Percentiles rank a stretch among this genome's conserved stretches.
These are phyloP conservation scores for Acanthosepion pharaonis DNA, from an alignment of 2,888 invertebrate species.

Conservation along the genomic window DNA sequence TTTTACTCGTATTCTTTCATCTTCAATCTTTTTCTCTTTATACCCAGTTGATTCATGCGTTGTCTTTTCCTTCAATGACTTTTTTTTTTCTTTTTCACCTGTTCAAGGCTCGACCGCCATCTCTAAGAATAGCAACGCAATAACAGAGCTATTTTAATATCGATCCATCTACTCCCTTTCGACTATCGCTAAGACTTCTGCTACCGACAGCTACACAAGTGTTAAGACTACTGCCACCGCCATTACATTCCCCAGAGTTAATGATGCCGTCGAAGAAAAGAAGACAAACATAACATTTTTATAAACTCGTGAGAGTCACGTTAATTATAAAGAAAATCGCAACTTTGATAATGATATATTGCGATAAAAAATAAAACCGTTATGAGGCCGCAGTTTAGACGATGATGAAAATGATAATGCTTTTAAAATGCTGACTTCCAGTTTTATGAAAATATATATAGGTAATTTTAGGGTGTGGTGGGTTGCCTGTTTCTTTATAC, in stretches of 20 bases:
- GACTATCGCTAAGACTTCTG: not conserved
- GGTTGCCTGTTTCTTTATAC: too few relatives aligned
- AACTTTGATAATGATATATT: not conserved
- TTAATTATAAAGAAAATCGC: not conserved
- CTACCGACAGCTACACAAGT: conserved; percentile 6
- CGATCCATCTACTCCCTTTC: not conserved
- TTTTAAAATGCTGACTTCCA: too few relatives aligned
- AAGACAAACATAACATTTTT: not conserved
- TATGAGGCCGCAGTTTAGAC: not conserved
- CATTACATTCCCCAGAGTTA: not conserved
- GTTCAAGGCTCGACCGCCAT: not conserved
- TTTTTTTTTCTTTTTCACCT: not conserved
- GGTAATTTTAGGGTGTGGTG: too few relatives aligned
- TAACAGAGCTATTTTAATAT: conserved; percentile 13
- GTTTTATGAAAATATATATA: too few relatives aligned
- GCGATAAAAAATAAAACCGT: not conserved
- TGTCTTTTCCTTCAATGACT: not conserved
- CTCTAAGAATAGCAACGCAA: not conserved
- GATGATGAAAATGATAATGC: not conserved
- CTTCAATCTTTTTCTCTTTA: not conserved
- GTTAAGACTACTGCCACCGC: not conserved
- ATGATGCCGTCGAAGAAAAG: not conserved
- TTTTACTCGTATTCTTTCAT: not conserved
- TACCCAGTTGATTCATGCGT: not conserved
- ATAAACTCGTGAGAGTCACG: not conserved